Percentiles rank a stretch among this genome's conserved stretches.
phyloP scores from a whole-genome alignment of 2,888 invertebrate genomes.

The Quadriops clusia region DNA sequence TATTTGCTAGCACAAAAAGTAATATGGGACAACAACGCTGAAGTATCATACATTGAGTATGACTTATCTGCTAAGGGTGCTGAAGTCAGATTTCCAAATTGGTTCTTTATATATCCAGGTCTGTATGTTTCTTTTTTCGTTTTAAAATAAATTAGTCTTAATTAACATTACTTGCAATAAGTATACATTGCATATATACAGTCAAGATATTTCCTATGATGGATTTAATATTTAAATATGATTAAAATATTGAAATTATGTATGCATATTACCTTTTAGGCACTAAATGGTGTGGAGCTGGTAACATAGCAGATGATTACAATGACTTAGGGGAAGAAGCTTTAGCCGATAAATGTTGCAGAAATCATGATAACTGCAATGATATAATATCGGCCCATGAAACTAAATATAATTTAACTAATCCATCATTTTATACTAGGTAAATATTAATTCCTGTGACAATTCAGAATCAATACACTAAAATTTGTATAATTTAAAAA shows the following conservation, averaged over 20 bases:
- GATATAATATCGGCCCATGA: constrained; percentile 39
- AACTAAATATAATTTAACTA: constrained; percentile 28
- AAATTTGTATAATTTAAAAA: no score
- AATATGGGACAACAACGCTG: no score
- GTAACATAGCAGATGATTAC: constrained; percentile 48
- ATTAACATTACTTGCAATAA: no score
- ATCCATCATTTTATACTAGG: constrained; percentile 29
- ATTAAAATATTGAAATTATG: no score
- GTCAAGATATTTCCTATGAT: no score
- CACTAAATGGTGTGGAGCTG: constrained; percentile 74
- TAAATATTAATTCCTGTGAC: constrained; percentile 9
- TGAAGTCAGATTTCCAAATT: constrained; percentile 12
- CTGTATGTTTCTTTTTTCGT: constrained; percentile 3
- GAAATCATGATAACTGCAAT: constrained; percentile 60
- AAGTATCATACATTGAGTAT: no score
- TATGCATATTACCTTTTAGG: constrained; percentile 41
- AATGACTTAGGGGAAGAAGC: constrained; percentile 52
- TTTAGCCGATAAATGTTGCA: constrained; percentile 59
- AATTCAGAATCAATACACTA: no score
- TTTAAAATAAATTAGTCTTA: not conserved
- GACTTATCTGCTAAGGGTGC: constrained; percentile 8
- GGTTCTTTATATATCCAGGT: constrained; percentile 16
- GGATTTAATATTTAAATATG: not conserved
- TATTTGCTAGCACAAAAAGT: no score
- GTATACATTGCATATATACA: no score